Conservation (phyloP, 2,113 vertebrate genomes). For the Podarcis cretensis region DNA sequence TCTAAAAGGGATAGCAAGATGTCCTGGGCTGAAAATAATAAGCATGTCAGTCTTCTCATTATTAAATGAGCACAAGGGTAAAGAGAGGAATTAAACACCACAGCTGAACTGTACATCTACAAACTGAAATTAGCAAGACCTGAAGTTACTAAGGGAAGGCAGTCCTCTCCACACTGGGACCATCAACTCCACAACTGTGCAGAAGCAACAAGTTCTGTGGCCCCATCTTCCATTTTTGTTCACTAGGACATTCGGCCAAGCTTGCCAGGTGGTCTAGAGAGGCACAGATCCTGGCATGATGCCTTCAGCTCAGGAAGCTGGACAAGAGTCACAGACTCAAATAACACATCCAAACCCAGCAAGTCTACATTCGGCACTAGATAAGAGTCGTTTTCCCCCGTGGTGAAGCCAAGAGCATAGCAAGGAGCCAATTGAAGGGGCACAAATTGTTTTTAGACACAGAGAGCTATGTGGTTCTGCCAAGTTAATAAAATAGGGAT, state of each 20-base stretch:
- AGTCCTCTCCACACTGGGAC: neutral
- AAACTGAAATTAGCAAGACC: neutral
- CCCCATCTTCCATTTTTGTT: neutral
- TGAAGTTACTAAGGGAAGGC: neutral
- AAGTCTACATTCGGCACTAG: neutral
- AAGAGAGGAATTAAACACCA: neutral
- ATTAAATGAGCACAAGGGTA: neutral
- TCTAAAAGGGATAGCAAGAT: neutral
- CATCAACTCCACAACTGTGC: neutral
- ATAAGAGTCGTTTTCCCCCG: neutral
- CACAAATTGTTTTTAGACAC: neutral
- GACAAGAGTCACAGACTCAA: neutral
- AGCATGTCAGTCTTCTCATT: neutral
- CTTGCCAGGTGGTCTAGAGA: neutral
- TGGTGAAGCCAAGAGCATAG: neutral
- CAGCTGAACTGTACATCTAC: neutral
- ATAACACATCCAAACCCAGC: neutral
- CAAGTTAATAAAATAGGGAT: neutral
- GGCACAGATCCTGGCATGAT: neutral
- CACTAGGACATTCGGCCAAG: neutral
- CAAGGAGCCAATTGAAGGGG: neutral
- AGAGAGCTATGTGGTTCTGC: neutral
- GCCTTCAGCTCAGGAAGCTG: neutral
- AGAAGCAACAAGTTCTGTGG: too few species aligned
- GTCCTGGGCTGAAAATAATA: neutral